Evolutionary conservation across 2,797 vertebrate species (phyloP), one percentile per base, ranked within the genome.

Genomic region (Gymnoscopelus braueri): DNA sequence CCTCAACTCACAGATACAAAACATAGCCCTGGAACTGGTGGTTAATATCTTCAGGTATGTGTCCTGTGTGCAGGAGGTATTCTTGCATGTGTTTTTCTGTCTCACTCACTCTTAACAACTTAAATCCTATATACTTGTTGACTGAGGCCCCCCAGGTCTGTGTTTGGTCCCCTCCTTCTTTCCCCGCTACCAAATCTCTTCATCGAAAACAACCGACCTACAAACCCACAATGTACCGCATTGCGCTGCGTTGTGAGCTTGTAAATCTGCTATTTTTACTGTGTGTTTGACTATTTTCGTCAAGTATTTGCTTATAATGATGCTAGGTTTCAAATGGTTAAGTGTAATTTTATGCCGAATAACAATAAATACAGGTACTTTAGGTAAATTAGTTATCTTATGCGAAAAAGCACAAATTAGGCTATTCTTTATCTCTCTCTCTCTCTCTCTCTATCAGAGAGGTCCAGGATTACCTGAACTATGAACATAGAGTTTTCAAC

Each of bases 401-500:
- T 35, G 32, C 32, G 32, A 35, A 5, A 35, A 35, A 35, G 32
- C 32, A 35, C 5, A 35, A 35, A 14, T 12, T 15, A 29, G 1
- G 13, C 7, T 32, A 24, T 49, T 24, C 52, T 49, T 0, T 19
- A 0, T 53, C 14, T 67, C 19, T 47, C 5, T 58, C 55, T 55
- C 11, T 58, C 56, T 7, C 13, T 58, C 26, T 15, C 29, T 58
- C 35, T 60, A 1, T 68, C 71, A 99, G 98, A 78, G 96, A 93
- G 0, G 97, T 99, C 44, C 96, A 97, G 86, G 94, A 96, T 58
- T 96, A 97, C 70, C 86, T 99, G 0, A 99, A 97, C 85, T 96
- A 96, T 0, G 96, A 99, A 53, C 96, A 99, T 61, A 79, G 98
- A 64, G 97, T 99, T 63, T 99, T 99, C 66, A 98, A 99, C 82